A percentile compares a stretch with the other conserved stretches of the same genome.
Evolutionary conservation across 2,113 vertebrate genomes (phyloP).

Genomic region (Anolis carolinensis): DNA sequence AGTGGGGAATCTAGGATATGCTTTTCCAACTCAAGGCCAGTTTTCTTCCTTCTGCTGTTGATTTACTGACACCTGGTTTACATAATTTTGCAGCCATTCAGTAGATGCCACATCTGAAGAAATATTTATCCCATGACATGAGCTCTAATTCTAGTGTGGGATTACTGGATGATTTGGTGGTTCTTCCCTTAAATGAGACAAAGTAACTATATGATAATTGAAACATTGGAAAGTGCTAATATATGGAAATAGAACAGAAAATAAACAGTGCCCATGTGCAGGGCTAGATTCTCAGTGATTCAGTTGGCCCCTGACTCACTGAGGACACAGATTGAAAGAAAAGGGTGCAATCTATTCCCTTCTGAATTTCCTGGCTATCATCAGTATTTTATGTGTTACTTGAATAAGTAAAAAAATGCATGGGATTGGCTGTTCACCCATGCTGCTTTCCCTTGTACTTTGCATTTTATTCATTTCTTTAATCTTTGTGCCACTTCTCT

Average conservation of each 20-base stretch:
- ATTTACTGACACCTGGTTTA: background rate
- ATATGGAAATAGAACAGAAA: background rate
- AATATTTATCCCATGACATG: background rate
- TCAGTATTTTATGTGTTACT: too few species aligned
- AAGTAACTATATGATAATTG: background rate
- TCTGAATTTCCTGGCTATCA: too few species aligned
- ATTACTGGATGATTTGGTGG: background rate
- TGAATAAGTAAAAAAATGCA: too few species aligned
- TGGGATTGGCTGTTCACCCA: too few species aligned
- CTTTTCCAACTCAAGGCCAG: slow-evolving; percentile 44
- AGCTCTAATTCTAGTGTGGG: background rate
- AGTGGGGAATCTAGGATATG: slow-evolving; percentile 23
- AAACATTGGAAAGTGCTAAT: slow-evolving; percentile 1
- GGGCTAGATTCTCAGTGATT: too few species aligned
- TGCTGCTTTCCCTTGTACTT: too few species aligned
- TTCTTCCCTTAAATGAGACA: background rate
- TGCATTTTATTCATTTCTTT: too few species aligned
- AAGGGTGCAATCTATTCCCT: too few species aligned
- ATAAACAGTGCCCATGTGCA: background rate
- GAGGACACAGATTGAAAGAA: too few species aligned
- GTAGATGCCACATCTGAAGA: background rate
- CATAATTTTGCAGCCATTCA: background rate
- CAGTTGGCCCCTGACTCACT: too few species aligned
- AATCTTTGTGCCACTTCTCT: too few species aligned
- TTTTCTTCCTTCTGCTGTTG: background rate